Evolutionary conservation across 2,888 invertebrate genomes (phyloP).

Genomic region (Erebia aethiops): DNA sequence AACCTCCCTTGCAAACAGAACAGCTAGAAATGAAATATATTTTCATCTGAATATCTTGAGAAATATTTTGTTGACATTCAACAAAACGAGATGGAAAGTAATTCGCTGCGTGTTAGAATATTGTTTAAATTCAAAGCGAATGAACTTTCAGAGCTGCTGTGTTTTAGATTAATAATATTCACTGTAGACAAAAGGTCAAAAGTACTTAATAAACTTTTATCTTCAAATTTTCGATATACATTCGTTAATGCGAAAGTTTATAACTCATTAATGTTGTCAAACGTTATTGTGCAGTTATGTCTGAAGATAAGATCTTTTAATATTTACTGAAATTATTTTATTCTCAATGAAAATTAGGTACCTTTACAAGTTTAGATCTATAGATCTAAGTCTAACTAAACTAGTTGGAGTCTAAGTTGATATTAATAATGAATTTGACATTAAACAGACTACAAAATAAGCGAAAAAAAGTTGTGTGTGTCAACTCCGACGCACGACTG

Average conservation of each 20-base stretch:
- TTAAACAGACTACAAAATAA: no score
- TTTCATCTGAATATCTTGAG: background rate
- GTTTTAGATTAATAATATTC: slow-evolving; percentile 6
- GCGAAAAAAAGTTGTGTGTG: no score
- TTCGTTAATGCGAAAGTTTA: background rate
- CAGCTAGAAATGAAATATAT: background rate
- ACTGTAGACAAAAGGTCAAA: slow-evolving; percentile 7
- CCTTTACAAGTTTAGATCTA: no score
- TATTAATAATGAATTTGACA: no score
- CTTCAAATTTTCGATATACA: background rate
- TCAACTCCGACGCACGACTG: no score
- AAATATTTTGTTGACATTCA: slow-evolving; percentile 1
- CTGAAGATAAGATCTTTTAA: slow-evolving; percentile 1
- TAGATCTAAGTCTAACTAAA: no score
- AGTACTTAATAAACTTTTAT: slow-evolving; percentile 11
- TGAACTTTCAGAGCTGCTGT: slow-evolving; percentile 4
- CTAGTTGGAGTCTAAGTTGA: no score
- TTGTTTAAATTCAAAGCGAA: slow-evolving; percentile 12
- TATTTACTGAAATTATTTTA: background rate
- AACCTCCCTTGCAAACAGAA: no score
- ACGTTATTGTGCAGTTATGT: background rate
- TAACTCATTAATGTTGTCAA: no score
- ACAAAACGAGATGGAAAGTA: background rate
- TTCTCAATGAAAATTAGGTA: no score
- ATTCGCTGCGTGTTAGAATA: background rate